Evolutionary conservation across 2,113 vertebrate genomes (phyloP).

Genomic region (Stomatorhinus ivindoensis): DNA sequence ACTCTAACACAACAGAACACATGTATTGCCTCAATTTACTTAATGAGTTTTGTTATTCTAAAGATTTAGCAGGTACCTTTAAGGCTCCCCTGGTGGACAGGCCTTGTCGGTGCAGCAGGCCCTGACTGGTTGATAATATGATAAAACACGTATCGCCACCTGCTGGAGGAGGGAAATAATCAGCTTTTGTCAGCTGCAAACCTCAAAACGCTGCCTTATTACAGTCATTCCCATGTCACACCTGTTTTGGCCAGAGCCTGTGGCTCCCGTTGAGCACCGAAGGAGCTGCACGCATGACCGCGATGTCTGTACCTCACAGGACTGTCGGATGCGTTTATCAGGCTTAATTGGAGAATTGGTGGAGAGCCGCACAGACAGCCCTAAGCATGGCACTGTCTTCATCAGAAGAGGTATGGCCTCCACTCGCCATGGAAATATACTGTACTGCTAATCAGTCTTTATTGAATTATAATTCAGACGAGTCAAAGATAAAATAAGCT

Average conservation of each 20-base stretch:
- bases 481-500: constrained; percentile 14
- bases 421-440: constrained; percentile 6
- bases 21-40: neutral
- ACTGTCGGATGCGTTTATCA: neutral
- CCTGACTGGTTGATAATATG: neutral
- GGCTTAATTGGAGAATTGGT: neutral
- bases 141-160: neutral
- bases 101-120: neutral
- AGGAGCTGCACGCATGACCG: too few relatives aligned
- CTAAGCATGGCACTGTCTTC: neutral
- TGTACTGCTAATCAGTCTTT: constrained; percentile 14
- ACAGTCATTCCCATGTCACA: neutral
- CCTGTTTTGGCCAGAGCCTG: neutral
- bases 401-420: neutral
- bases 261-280: neutral
- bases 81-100: neutral
- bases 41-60: neutral
- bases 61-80: neutral
- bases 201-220: neutral
- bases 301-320: neutral
- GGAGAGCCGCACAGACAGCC: neutral
- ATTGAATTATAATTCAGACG: constrained; percentile 13
- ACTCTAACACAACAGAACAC: neutral
- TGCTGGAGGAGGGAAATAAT: neutral
- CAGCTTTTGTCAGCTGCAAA: neutral